A percentile compares a stretch with the other conserved stretches of the same genome.
phyloP scores from a whole-genome alignment of 2,113 vertebrate genomes.

The Ahaetulla prasina region DNA sequence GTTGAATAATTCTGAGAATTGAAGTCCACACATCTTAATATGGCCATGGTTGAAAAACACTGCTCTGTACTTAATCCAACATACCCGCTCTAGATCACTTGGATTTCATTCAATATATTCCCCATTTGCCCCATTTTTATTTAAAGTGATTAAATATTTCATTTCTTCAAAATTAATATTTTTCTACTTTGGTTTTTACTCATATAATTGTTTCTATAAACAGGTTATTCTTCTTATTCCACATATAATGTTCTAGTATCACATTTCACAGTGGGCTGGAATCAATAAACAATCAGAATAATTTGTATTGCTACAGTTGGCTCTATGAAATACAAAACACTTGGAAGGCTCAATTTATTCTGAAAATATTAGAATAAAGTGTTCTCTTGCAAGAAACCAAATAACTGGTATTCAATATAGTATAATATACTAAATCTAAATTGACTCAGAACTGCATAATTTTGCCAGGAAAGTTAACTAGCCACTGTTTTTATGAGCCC shows the following conservation, averaged over 20 bases:
- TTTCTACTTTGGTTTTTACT: not conserved
- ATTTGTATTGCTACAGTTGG: conserved; percentile 1
- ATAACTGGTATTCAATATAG: not conserved
- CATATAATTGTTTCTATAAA: not conserved
- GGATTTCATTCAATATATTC: not conserved
- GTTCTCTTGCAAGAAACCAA: conserved; percentile 2
- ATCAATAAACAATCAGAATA: not conserved
- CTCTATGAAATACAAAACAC: not conserved
- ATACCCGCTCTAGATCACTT: not conserved
- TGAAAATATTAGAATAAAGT: not conserved
- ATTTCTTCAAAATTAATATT: not conserved
- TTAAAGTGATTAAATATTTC: not conserved
- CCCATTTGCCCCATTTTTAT: not conserved
- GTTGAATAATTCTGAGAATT: not conserved
- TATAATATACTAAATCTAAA: not conserved
- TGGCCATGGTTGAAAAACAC: not conserved
- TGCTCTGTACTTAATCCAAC: not conserved
- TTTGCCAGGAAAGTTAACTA: not conserved
- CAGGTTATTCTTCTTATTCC: not conserved
- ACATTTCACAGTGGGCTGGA: conserved; percentile 13
- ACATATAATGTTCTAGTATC: not conserved
- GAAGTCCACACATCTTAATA: not conserved
- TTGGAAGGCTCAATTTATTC: conserved; percentile 29
- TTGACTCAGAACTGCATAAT: not conserved
- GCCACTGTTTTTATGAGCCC: not conserved